Evolutionary conservation across 2,888 invertebrate genomes (phyloP), one percentile per base, ranked within the genome.

Genomic region (Patella caerulea): DNA sequence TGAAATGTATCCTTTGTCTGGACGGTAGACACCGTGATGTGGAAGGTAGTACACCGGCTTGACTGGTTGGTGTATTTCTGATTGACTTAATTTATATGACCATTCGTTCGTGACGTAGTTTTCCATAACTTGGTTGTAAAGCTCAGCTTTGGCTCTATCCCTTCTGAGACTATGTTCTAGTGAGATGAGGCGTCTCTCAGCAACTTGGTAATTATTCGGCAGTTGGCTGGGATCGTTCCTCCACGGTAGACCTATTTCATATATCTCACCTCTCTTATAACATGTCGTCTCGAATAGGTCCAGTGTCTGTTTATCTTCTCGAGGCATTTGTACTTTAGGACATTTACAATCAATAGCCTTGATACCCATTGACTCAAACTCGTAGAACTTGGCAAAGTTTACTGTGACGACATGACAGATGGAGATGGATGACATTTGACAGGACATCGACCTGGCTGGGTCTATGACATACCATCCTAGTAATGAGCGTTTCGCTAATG

Each of bases 1-100:
- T 56, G 17, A 24, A 77, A 77, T 17, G 72, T 74, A 1, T 55
- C 65, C 45, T 29, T 76, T 78, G 12, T 75, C 65, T 24, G 65
- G 65, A 15, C 65, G 65, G 14, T 65, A 65, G 12, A 65, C 65
- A 24, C 24, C 65, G 5, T 65, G 19, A 65, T 65, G 65, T 24
- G 65, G 65, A 11, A 65, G 24, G 65, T 65, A 65, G 65, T 65
- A 65, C 9, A 65, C 65, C 11, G 65, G 65, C n/a, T 24, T 65
- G 7, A 24, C 65, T 19, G 65, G 65, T 24, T 65, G 24, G 3
- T 65, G 19, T 65, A 65, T 65, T 24, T 65, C 65, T 65, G n/a
- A 2, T 19, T 9, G 65, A 19, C 19, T 24, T 12, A 65, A 24
- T 19, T 65, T 65, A 14, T 65, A 24, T 65, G 65, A 65, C 65